Base-by-base conservation (phyloP, 2,797 vertebrate species). In the Typhlichthys eigenmanni region DNA sequence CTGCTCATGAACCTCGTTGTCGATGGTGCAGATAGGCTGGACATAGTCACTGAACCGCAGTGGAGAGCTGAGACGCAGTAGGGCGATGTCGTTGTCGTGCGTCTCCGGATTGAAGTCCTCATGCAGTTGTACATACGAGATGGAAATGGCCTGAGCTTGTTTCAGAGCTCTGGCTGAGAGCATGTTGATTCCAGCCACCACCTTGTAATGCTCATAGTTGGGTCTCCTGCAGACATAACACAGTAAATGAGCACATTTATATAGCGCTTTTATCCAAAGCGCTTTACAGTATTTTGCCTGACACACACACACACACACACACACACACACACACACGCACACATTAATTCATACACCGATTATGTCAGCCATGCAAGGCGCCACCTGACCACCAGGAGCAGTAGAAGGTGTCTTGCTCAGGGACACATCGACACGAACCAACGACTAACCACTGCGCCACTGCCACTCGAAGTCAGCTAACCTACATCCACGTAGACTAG, bases 1-100 rank as follows among this genome's bases (percentile, higher is more conserved):
- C 6, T 13, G 9, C 66, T 89, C 83, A 1, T 88, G 45, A 17
- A 5, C 72, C 64, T 64, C 34, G 48, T 69, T 72, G 4, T 52
- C 14, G 47, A 84, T 65, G 16, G 48, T 49, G 60, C 83, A 89
- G 49, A 76, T 19, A 2, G 88, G 85, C 1, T 85, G 87, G 52
- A 89, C 29, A 2, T 68, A 43, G 46, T 72, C 59, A 3, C 60
- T 76, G 70, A 83, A 87, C 29, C 5, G 7, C 24, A 87, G 55
- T 6, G 85, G 78, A 16, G 46, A 60, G 56, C 61, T 50, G 46
- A 91, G 74, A 17, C 53, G 68, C 72, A 88, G 5, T 8, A 91
- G 80, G 0, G 78, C 58, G 52, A 90, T 24, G 0, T 90, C 87
- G 9, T 63, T 79, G 66, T 85, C 67, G 1, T 12, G 12, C 2